Evolutionary conservation across 2,113 vertebrate species (phyloP).

Genomic region (Pollimyrus isidori): DNA sequence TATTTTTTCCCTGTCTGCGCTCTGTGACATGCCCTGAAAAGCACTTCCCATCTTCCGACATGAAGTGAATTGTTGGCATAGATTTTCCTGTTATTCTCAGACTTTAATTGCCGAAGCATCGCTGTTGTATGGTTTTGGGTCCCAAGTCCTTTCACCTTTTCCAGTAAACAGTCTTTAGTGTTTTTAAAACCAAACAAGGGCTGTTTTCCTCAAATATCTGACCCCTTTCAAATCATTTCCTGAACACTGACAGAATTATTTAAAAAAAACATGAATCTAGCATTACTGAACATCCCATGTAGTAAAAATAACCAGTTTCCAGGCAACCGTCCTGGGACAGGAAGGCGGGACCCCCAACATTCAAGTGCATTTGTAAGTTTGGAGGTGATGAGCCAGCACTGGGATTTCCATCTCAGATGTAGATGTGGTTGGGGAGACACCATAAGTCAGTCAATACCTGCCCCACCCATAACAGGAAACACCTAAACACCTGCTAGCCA

Average conservation of each 20-base stretch:
- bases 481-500: background rate
- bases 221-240: slow-evolving; percentile 14
- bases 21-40: background rate
- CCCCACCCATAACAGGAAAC: background rate
- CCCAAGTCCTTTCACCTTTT: slow-evolving; percentile 7
- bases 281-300: slow-evolving; percentile 8
- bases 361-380: slow-evolving; percentile 1
- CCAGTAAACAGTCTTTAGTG: slow-evolving; percentile 13
- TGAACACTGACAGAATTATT: slow-evolving; percentile 7
- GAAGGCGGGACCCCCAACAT: background rate
- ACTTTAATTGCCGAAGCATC: background rate
- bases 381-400: background rate
- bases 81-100: background rate
- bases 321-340: background rate
- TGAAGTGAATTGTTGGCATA: background rate
- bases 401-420: slow-evolving; percentile 8
- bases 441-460: background rate
- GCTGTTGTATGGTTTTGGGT: background rate
- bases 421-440: background rate
- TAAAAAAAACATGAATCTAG: background rate
- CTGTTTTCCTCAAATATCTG: slow-evolving; percentile 1
- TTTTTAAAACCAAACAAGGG: slow-evolving; percentile 17
- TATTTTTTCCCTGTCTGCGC: background rate
- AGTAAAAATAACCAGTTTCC: slow-evolving; percentile 3
- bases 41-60: background rate